phyloP scores from a whole-genome alignment of 2,797 vertebrate genomes.

The Oreonectes daqikongensis region DNA sequence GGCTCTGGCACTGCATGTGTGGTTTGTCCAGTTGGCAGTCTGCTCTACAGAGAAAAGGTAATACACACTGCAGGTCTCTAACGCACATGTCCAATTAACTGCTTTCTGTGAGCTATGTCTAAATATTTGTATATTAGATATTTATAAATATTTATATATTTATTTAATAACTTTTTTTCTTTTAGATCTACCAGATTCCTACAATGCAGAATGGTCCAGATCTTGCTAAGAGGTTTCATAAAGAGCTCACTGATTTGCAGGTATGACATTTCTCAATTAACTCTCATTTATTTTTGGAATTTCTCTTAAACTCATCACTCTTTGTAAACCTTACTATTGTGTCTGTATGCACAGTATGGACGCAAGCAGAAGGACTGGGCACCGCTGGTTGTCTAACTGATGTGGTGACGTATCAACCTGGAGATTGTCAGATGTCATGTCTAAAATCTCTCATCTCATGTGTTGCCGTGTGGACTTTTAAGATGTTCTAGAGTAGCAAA shows the following conservation, averaged over 20 bases:
- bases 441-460: conserved; percentile 19
- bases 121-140: background rate
- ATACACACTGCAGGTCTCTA: background rate
- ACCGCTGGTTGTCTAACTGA: conserved; percentile 68
- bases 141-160: background rate
- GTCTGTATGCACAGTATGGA: conserved; percentile 72
- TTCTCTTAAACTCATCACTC: background rate
- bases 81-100: background rate
- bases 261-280: conserved; percentile 59
- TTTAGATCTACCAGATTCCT: conserved; percentile 82
- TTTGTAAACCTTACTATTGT: background rate
- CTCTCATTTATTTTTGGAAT: no score
- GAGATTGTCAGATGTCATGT: conserved; percentile 27
- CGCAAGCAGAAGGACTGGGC: conserved; percentile 74
- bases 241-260: conserved; percentile 88
- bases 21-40: conserved; percentile 84
- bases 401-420: conserved; percentile 50
- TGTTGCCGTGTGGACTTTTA: conserved; percentile 21
- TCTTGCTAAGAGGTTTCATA: conserved; percentile 82
- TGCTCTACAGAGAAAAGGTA: conserved; percentile 84
- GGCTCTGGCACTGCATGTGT: conserved; percentile 90
- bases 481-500: conserved; percentile 18
- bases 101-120: background rate
- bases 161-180: background rate
- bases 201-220: conserved; percentile 89